Evolutionary conservation across 2,113 vertebrate genomes (phyloP), one percentile per base, ranked within the genome.

Genomic region (Cygnus buccinator): DNA sequence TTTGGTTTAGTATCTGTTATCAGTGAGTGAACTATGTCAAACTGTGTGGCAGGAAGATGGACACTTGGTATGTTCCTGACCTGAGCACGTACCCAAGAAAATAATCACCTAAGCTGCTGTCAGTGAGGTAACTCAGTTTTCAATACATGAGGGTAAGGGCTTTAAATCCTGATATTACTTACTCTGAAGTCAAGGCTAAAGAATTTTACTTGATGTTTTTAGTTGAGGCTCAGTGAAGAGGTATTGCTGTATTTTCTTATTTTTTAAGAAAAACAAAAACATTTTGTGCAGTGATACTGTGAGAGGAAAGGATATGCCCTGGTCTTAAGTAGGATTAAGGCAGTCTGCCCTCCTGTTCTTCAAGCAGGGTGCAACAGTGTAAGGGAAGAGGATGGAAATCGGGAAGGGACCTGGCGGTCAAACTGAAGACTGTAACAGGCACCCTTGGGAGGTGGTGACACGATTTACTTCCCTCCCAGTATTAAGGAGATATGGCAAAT

Each of bases 281-380:
- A 13, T 48, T 12, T 13, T 8, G 26, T 48, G 18, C 4, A 66
- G 19, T 9, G 58, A 17, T 66, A 5, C 14, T 8, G 1, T 5
- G 29, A 57, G 76, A 58, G 4, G 33, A 26, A 43, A 65, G 54
- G 62, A 74, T 50, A 50, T 50, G 48, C 48, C 22, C 12, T 50
- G 48, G 22, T 50, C 48, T 12, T 50, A 7, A 50, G 48, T 50
- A 23, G 22, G 48, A 50, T 50, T 50, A 50, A 50, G 46, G 23
- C 4, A n/a, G 3, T 12, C 13, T 57, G 29, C 73, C 11, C 12
- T 85, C 4, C 11, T 29, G 8, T 67, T 59, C 31, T 66, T 57
- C 0, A 8, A 31, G 20, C 7, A 10, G 1, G 0, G 7, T 55
- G 25, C 13, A 62, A 70, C 5, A 18, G 62, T 39, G 16, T 3